Conservation (phyloP, 1,140 invertebrate species). For the Zaprionus africanus region DNA sequence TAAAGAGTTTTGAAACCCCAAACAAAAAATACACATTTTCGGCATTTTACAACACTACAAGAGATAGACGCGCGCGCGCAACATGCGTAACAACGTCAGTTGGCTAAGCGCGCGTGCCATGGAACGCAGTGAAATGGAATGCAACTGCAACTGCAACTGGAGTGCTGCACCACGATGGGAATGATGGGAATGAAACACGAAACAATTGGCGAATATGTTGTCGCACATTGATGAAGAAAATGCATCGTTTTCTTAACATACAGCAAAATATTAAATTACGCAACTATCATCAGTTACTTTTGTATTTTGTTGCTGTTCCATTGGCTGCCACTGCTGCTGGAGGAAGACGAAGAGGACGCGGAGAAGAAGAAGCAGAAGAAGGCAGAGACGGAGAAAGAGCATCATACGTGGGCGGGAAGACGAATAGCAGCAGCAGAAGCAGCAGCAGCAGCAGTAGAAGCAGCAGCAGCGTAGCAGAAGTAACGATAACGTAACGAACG, state of each 20-base stretch:
- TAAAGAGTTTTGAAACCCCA: conserved; percentile 6
- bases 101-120: conserved; percentile 49
- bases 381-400: conserved; percentile 15
- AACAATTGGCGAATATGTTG: conserved; percentile 62
- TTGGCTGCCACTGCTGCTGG: conserved; percentile 72
- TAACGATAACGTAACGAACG: conserved; percentile 46
- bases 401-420: conserved; percentile 31
- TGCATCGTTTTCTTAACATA: conserved; percentile 84
- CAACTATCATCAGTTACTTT: conserved; percentile 84
- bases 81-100: conserved; percentile 63
- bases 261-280: conserved; percentile 83
- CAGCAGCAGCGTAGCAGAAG: conserved; percentile 34
- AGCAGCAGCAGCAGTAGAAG: conserved; percentile 26
- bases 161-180: conserved; percentile 41
- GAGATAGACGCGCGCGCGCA: conserved; percentile 34
- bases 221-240: conserved; percentile 75
- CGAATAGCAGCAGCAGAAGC: conserved; percentile 32
- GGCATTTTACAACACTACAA: conserved; percentile 57
- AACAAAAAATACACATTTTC: conserved; percentile 13
- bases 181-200: conserved; percentile 22
- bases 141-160: conserved; percentile 39
- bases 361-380: conserved; percentile 34
- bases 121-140: conserved; percentile 60
- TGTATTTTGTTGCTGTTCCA: conserved; percentile 73
- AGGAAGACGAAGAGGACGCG: conserved; percentile 56